Conservation (phyloP, 2,113 vertebrate species). For the Herpailurus yagouaroundi region DNA sequence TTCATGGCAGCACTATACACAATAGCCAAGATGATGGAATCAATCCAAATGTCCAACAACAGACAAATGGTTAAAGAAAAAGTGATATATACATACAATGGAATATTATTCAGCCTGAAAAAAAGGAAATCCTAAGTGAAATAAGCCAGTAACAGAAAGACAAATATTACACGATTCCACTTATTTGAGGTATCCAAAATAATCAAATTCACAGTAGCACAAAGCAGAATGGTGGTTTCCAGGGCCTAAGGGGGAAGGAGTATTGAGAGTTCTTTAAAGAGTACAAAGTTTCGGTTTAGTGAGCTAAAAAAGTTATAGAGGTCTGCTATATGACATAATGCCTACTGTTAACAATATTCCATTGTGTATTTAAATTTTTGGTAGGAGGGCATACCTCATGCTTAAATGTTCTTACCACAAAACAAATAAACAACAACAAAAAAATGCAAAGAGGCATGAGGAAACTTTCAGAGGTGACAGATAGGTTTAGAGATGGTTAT, state of each 20-base stretch:
- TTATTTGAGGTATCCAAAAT: background rate
- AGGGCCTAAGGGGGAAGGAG: background rate
- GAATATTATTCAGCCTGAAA: background rate
- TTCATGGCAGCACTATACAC: background rate
- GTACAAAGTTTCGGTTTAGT: background rate
- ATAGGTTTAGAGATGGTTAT: background rate
- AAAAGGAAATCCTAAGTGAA: background rate
- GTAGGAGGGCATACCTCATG: background rate
- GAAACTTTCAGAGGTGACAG: background rate
- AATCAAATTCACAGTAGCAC: background rate
- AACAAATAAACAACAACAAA: background rate
- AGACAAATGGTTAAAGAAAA: background rate
- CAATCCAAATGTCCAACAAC: background rate
- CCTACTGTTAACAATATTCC: background rate
- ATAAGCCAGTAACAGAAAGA: background rate
- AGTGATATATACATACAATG: background rate
- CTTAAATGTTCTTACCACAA: constrained; percentile 16
- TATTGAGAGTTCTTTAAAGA: background rate
- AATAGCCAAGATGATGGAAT: background rate
- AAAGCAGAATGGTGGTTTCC: background rate
- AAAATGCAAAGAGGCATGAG: background rate
- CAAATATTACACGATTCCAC: background rate
- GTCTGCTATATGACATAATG: background rate
- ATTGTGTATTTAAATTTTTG: background rate
- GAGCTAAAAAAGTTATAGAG: background rate